Conservation (phyloP, 2,113 vertebrate species). For the Nothocercus julius region DNA sequence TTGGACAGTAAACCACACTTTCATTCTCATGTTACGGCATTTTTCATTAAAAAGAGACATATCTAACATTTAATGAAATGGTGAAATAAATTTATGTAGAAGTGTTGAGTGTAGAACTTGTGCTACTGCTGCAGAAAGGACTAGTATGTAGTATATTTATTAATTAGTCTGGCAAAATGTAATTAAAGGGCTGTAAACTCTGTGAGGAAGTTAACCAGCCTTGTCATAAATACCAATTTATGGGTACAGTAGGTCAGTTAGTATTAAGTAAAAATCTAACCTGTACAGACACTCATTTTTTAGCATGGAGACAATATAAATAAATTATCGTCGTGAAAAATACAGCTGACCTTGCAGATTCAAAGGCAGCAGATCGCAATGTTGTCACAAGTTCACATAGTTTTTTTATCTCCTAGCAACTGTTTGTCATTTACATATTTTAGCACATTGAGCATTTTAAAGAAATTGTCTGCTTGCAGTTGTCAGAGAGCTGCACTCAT, state of each 20-base stretch:
- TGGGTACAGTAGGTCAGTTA: slow-evolving; percentile 6
- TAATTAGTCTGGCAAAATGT: slow-evolving; percentile 49
- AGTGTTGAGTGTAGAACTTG: neutral
- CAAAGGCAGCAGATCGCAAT: slow-evolving; percentile 42
- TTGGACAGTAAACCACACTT: slow-evolving; percentile 58
- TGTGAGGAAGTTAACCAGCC: slow-evolving; percentile 25
- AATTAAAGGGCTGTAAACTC: slow-evolving; percentile 54
- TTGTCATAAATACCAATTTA: slow-evolving; percentile 47
- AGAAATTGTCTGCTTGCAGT: slow-evolving; percentile 36
- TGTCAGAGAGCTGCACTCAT: neutral
- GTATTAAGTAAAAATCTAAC: neutral
- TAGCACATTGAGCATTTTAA: neutral
- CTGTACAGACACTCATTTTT: neutral
- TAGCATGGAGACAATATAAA: neutral
- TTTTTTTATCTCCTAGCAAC: slow-evolving; percentile 56
- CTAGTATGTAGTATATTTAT: neutral
- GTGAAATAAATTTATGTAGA: slow-evolving; percentile 1
- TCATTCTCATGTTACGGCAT: slow-evolving; percentile 26
- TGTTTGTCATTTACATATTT: slow-evolving; percentile 57
- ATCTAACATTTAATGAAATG: slow-evolving; percentile 50
- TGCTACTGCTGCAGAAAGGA: slow-evolving; percentile 3
- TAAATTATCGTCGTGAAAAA: slow-evolving; percentile 48
- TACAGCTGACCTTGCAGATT: slow-evolving; percentile 44
- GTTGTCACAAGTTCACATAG: slow-evolving; percentile 45
- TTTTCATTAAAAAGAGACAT: slow-evolving; percentile 57